These are phyloP conservation scores for Colostygia pectinataria DNA, from an alignment of 2,888 invertebrate genomes.

Conservation along the genomic window DNA sequence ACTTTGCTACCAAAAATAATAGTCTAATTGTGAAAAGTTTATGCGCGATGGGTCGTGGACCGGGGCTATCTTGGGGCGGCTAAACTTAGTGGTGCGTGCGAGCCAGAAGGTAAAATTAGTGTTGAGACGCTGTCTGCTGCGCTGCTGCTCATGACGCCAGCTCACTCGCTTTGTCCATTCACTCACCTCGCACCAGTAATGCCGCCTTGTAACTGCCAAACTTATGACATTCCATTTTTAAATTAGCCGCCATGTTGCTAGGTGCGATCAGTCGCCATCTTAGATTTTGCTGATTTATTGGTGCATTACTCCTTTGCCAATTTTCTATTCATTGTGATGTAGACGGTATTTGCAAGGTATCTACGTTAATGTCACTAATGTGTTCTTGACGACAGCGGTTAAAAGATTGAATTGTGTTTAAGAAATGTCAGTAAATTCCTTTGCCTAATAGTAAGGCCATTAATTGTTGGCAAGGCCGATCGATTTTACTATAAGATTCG, in stretches of 20 bases:
- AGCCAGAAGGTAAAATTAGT: conserved; percentile 83
- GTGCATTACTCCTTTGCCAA: conserved; percentile 19
- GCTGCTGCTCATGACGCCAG: conserved; percentile 74
- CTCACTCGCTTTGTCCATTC: conserved; percentile 63
- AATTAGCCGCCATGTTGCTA: conserved; percentile 59
- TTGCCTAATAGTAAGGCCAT: conserved; percentile 7
- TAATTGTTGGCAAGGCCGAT: conserved; percentile 3
- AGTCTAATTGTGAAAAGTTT: conserved; percentile 84
- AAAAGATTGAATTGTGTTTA: too few species aligned
- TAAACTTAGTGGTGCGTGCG: conserved; percentile 83
- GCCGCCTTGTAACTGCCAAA: conserved; percentile 73
- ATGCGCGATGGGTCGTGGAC: conserved; percentile 83
- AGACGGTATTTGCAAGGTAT: conserved; percentile 21
- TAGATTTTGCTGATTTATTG: conserved; percentile 43
- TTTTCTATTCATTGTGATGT: conserved; percentile 19
- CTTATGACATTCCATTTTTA: conserved; percentile 77
- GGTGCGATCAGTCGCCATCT: conserved; percentile 48
- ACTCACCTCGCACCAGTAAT: conserved; percentile 62
- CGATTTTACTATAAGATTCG: conserved; percentile 13
- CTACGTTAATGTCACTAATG: conserved; percentile 15
- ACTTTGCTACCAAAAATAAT: conserved; percentile 84
- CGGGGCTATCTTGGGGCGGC: conserved; percentile 83
- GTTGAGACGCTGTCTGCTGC: conserved; percentile 79
- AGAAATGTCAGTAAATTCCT: conserved; percentile 5
- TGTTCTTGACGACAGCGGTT: conserved; percentile 14